Evolutionary conservation across 2,888 invertebrate species (phyloP).

Genomic region (Mantis religiosa): DNA sequence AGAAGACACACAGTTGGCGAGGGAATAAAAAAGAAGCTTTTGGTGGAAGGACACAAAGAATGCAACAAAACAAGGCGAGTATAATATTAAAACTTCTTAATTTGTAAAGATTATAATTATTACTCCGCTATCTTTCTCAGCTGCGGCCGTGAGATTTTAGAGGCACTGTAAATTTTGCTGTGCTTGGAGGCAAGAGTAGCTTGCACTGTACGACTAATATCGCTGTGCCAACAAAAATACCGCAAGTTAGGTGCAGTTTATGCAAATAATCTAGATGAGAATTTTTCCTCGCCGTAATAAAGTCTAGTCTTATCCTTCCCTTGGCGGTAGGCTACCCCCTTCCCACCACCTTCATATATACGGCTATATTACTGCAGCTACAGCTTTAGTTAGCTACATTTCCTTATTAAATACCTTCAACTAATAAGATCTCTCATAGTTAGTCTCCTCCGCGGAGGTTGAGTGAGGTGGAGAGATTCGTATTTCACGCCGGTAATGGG

Average conservation of each 20-base stretch:
- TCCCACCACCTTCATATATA: conserved; percentile 19
- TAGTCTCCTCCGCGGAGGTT: conserved; percentile 21
- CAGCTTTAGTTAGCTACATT: conserved; percentile 43
- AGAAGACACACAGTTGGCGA: background rate
- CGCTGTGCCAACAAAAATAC: conserved; percentile 35
- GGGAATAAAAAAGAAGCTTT: background rate
- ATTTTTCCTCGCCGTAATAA: conserved; percentile 46
- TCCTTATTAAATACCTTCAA: conserved; percentile 47
- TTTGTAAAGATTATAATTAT: conserved; percentile 48
- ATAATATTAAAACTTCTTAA: conserved; percentile 43
- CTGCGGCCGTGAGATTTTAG: conserved; percentile 37
- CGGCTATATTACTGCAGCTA: conserved; percentile 29
- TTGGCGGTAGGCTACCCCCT: conserved; percentile 3
- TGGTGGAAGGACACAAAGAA: background rate
- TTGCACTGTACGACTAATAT: conserved; percentile 30
- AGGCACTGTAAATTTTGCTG: conserved; percentile 33
- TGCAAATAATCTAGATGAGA: conserved; percentile 50
- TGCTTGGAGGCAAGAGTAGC: conserved; percentile 1
- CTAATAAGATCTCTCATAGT: conserved; percentile 43
- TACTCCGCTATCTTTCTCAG: conserved; percentile 43
- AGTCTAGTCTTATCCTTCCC: conserved; percentile 43
- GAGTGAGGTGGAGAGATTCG: conserved; percentile 29
- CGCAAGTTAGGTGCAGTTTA: conserved; percentile 45
- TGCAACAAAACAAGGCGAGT: background rate
- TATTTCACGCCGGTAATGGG: conserved; percentile 29